These are phyloP conservation scores for Corydoras maculifer DNA, from an alignment of 2,113 vertebrate species.

Conservation along the genomic window DNA sequence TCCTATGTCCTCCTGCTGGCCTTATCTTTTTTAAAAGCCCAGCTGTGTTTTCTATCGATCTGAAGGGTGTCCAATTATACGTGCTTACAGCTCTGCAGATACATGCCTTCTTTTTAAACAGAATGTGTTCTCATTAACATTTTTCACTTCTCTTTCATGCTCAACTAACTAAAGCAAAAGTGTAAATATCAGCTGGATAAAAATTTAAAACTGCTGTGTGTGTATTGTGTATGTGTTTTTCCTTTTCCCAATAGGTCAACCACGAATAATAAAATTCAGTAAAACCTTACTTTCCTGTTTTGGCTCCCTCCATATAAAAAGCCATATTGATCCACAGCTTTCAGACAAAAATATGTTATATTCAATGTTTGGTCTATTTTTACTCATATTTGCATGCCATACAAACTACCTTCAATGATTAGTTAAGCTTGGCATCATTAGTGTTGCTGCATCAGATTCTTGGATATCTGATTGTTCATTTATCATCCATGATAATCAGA, in stretches of 20 bases:
- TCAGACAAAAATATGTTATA: conserved; percentile 24
- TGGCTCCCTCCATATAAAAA: conserved; percentile 2
- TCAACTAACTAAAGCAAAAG: conserved; percentile 18
- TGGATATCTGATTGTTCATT: conserved; percentile 13
- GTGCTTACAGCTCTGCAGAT: conserved; percentile 23
- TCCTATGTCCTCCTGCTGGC: conserved; percentile 24
- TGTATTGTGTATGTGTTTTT: conserved; percentile 14
- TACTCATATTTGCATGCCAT: conserved; percentile 18
- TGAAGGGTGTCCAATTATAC: conserved; percentile 33
- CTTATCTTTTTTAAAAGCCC: conserved; percentile 27
- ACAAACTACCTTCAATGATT: conserved; percentile 30
- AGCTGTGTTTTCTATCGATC: conserved; percentile 40
- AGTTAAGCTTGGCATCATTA: conserved; percentile 32
- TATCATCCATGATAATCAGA: conserved; percentile 22
- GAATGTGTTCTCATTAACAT: conserved; percentile 34
- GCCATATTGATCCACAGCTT: conserved; percentile 5
- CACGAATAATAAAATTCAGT: conserved; percentile 10
- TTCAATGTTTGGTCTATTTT: conserved; percentile 12
- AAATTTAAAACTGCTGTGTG: conserved; percentile 19
- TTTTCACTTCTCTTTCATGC: conserved; percentile 13
- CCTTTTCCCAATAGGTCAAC: conserved; percentile 15
- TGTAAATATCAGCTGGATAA: conserved; percentile 31
- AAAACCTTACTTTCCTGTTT: not conserved
- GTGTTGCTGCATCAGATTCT: conserved; percentile 11
- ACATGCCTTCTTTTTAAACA: conserved; percentile 18